Conservation (phyloP, 2,888 invertebrate genomes). For the Oegoconia quadripuncta region DNA sequence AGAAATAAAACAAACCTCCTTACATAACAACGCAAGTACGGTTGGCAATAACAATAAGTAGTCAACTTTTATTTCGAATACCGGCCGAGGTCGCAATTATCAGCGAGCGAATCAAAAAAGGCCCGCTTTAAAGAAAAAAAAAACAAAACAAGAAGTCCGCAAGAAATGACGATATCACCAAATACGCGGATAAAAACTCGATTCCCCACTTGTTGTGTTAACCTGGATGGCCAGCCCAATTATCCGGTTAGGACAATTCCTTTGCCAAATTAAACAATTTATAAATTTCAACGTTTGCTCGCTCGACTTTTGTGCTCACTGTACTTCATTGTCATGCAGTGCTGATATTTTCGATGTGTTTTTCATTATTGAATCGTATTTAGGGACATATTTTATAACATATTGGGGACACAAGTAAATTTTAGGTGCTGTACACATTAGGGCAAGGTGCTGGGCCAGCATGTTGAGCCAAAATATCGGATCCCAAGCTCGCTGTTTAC, state of each 20-base stretch:
- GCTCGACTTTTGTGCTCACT: conserved; percentile 7
- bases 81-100: conserved; percentile 52
- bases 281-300: conserved; percentile 12
- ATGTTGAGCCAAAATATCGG: too few species aligned
- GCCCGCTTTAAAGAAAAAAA: conserved; percentile 23
- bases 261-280: neutral
- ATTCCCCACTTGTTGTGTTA: conserved; percentile 34
- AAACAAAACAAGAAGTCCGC: conserved; percentile 40
- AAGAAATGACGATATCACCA: conserved; percentile 76
- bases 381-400: too few species aligned
- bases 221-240: conserved; percentile 35
- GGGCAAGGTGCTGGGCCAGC: too few species aligned
- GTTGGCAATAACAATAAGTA: conserved; percentile 39
- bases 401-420: too few species aligned
- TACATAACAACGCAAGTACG: conserved; percentile 24
- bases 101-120: conserved; percentile 59
- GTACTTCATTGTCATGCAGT: neutral
- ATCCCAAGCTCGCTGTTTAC: too few species aligned
- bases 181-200: conserved; percentile 66
- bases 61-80: conserved; percentile 51
- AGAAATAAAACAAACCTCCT: conserved; percentile 28
- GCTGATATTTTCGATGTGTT: neutral
- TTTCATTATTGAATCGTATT: neutral
- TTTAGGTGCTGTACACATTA: too few species aligned
- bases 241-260: conserved; percentile 19